phyloP scores from a whole-genome alignment of 2,113 vertebrate species.

The Vanacampus margaritifer region DNA sequence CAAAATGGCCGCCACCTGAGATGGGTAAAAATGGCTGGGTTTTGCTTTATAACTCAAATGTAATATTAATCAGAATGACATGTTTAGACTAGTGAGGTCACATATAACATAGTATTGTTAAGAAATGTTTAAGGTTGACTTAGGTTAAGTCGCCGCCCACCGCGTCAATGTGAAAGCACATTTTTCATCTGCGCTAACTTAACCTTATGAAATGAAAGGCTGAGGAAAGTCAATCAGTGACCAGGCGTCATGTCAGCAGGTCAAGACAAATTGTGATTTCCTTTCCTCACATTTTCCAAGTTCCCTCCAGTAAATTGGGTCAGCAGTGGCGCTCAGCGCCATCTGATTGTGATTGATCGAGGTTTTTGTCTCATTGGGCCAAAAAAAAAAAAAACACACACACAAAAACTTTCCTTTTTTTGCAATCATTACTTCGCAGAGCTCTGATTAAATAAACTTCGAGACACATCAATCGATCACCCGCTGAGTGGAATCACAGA shows the following conservation, averaged over 20 bases:
- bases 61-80: too few species aligned
- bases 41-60: too few species aligned
- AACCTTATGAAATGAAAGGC: neutral
- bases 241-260: neutral
- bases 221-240: neutral
- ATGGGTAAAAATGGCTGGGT: too few species aligned
- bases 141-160: too few species aligned
- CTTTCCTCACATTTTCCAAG: neutral
- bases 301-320: neutral
- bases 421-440: neutral
- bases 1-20: too few species aligned
- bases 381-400: neutral
- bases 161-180: too few species aligned
- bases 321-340: neutral
- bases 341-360: slow-evolving; percentile 7
- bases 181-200: neutral
- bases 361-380: neutral
- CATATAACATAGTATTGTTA: too few species aligned
- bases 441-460: slow-evolving; percentile 11
- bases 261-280: neutral
- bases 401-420: neutral
- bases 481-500: slow-evolving; percentile 6
- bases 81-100: too few species aligned
- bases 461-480: slow-evolving; percentile 1
- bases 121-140: too few species aligned